Evolutionary conservation across 2,797 vertebrate genomes (phyloP), one percentile per base, ranked within the genome.

Genomic region (Carduelis carduelis): DNA sequence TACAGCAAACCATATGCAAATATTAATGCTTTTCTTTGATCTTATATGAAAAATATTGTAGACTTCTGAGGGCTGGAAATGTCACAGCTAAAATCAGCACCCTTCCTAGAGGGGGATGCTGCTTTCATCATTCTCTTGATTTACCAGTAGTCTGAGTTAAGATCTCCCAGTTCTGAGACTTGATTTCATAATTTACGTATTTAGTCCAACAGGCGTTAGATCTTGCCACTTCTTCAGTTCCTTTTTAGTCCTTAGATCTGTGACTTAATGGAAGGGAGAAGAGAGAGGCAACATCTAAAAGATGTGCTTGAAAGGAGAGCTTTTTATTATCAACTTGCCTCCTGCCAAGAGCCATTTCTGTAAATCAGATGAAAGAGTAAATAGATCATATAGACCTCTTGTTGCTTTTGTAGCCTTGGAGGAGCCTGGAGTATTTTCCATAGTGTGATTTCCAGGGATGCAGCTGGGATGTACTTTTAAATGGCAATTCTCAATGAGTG

Each of bases 121-220:
- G 68, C 96, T 95, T 97, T 96, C 59, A 95, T 96, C 94, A 95
- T 56, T 86, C 96, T 81, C 70, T 88, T 96, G 95, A 97, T 94
- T 97, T 96, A 96, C 92, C 71, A 94, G 72, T 76, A 66, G 68
- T 94, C 70, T 94, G 92, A 97, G 94, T 94, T 96, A 89, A 96
- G 76, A 84, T 86, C 87, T 90, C 84, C 55, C 34, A 89, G 69
- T 88, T 95, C 91, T 96, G 87, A 97, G 74, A 92, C 80, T 96
- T 92, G 96, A 93, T 97, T 97, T 97, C 66, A 53, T 97, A 93
- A 96, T 95, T 96, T 96, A 95, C 93, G 32, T 96, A 95, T 97
- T 94, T 96, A 94, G 91, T 96, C 85, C 94, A 95, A 97, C 76
- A 89, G 95, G 69, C 82, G 9, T 97, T 96, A 96, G 96, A 97